phyloP scores from a whole-genome alignment of 2,797 vertebrate genomes.

The Telmatherina bonti region DNA sequence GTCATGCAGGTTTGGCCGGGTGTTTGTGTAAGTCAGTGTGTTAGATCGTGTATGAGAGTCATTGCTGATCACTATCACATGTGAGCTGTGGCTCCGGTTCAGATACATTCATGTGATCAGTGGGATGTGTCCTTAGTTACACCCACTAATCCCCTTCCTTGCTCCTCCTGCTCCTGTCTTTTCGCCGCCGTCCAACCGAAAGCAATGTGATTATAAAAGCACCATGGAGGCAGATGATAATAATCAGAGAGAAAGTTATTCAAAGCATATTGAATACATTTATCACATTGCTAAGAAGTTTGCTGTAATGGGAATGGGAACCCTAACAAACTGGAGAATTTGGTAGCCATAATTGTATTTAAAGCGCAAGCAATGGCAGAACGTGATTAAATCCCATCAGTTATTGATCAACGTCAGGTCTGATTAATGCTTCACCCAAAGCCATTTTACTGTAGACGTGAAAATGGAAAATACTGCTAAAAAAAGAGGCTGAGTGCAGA shows the following conservation, averaged over 20 bases:
- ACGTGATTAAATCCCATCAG: neutral
- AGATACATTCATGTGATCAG: slow-evolving; percentile 59
- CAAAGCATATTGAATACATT: neutral
- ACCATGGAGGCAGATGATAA: neutral
- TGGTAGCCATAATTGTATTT: neutral
- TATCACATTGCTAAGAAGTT: neutral
- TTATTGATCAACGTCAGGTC: neutral
- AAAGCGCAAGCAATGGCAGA: neutral
- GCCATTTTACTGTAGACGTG: neutral
- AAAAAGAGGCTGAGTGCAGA: slow-evolving; percentile 19
- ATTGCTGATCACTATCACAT: slow-evolving; percentile 75
- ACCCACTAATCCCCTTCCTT: slow-evolving; percentile 36
- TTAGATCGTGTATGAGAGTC: slow-evolving; percentile 28
- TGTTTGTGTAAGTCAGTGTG: slow-evolving; percentile 28
- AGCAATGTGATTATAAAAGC: slow-evolving; percentile 10
- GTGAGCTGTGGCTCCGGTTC: slow-evolving; percentile 59
- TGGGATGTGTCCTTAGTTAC: slow-evolving; percentile 57
- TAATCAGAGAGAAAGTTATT: neutral
- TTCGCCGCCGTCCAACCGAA: slow-evolving; percentile 9
- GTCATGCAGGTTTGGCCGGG: slow-evolving; percentile 43
- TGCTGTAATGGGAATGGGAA: neutral
- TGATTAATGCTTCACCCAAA: neutral
- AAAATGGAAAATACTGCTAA: slow-evolving; percentile 40
- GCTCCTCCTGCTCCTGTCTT: slow-evolving; percentile 25
- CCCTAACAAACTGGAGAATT: neutral